These are phyloP conservation scores for Percopsis transmontana DNA, from an alignment of 2,113 vertebrate genomes.

Conservation along the genomic window DNA sequence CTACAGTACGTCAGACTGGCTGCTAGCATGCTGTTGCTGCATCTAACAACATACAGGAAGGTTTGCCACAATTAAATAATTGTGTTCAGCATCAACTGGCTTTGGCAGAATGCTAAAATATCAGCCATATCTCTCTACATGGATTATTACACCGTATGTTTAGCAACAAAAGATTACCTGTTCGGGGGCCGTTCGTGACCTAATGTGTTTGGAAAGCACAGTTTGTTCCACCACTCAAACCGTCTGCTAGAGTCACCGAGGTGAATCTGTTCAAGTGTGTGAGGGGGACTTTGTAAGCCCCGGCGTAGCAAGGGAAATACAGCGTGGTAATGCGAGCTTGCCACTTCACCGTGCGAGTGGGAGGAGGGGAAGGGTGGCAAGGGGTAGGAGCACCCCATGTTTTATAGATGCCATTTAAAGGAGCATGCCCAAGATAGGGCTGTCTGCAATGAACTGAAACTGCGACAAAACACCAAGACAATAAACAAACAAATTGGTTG, in stretches of 20 bases:
- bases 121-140: slow-evolving; percentile 51
- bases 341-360: slow-evolving; percentile 44
- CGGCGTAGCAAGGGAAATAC: slow-evolving; percentile 41
- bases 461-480: slow-evolving; percentile 76
- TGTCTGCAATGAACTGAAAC: slow-evolving; percentile 77
- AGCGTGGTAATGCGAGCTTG: slow-evolving; percentile 51
- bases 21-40: too few species aligned
- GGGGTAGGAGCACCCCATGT: slow-evolving; percentile 49
- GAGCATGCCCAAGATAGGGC: slow-evolving; percentile 67
- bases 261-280: slow-evolving; percentile 50
- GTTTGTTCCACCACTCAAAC: slow-evolving; percentile 64
- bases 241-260: slow-evolving; percentile 50
- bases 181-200: slow-evolving; percentile 44
- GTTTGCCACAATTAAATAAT: slow-evolving; percentile 47
- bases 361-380: slow-evolving; percentile 15
- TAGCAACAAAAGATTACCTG: slow-evolving; percentile 42
- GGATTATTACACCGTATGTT: slow-evolving; percentile 58
- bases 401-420: slow-evolving; percentile 80
- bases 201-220: slow-evolving; percentile 63
- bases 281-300: slow-evolving; percentile 52
- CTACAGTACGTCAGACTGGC: too few species aligned
- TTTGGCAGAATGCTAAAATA: slow-evolving; percentile 57
- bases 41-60: too few species aligned
- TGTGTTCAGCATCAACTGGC: slow-evolving; percentile 48
- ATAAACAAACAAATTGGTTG: slow-evolving; percentile 81